Base-by-base conservation (phyloP, 2,797 vertebrate genomes). In the Melanotaenia trifasciata region DNA sequence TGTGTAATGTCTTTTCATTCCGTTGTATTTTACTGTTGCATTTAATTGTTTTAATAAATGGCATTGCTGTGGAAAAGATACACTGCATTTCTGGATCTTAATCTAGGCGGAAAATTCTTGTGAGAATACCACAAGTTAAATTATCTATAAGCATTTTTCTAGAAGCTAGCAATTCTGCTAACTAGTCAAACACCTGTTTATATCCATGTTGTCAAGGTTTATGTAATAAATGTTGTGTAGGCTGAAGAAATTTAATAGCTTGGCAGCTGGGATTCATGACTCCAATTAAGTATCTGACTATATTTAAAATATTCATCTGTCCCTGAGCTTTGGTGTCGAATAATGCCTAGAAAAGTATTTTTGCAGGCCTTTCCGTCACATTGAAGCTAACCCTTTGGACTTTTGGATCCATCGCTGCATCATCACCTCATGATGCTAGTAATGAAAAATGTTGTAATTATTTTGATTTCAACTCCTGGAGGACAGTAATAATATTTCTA, bases 21-120 rank as follows among this genome's bases (percentile, higher is more conserved):
- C 20, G 67, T 38, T 58, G 32, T 35, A 22, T 59, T 73, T 51
- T 33, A 54, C 32, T 77, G 58, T 74, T 70, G 66, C 32, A 61
- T 72, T 68, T 28, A 11, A 61, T 40, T 51, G 35, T 65, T 74
- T 60, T 36, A 86, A 81, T 84, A 73, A 83, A 81, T 33, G 28
- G 57, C 0, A 61, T 64, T 61, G 60, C 65, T 66, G 65, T 73
- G 50, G 7, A 73, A 74, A 60, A 56, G 8, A 58, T 53, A 58
- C 1, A 9, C 2, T 68, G 57, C 2, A 13, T 50, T 33, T 26
- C 28, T 66, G 43, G 51, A 35, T 58, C 3, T 57, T 3, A 54
- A 80, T 43, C 54, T 5, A 51, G 4, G 14, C 20, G 20, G 7
- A 1, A 22, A 9, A 38, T 68, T 63, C 1, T 22, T 51, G 20